These are phyloP conservation scores for Apostichopus parvimensis DNA, from an alignment of 35 echinoderm and acorn worm species.

Conservation along the genomic window DNA sequence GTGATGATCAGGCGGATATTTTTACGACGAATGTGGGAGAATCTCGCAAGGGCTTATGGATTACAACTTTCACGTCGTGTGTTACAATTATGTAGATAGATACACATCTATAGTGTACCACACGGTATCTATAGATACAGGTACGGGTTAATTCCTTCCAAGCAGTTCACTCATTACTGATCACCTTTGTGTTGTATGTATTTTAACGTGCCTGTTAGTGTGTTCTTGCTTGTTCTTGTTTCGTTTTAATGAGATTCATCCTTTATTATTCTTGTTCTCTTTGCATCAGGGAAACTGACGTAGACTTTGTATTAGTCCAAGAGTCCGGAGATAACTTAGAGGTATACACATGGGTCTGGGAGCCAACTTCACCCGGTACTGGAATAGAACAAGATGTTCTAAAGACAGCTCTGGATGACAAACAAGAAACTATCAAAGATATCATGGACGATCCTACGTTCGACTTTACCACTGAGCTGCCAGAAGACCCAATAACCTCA, in stretches of 20 bases:
- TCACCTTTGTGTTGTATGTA: no score
- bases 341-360: slow-evolving; percentile 54
- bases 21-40: no score
- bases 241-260: not conserved
- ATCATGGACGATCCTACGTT: slow-evolving; percentile 32
- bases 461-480: not conserved
- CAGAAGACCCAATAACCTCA: not conserved
- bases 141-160: no score
- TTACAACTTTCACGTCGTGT: no score
- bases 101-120: no score
- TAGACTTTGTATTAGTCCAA: slow-evolving; percentile 17
- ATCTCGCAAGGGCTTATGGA: no score
- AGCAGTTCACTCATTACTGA: no score
- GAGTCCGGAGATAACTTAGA: slow-evolving; percentile 24
- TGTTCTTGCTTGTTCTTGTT: not conserved
- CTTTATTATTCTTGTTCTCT: not conserved
- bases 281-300: slow-evolving; percentile 27
- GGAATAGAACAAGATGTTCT: slow-evolving; percentile 47
- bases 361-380: not conserved
- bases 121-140: no score
- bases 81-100: no score
- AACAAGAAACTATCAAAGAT: slow-evolving; percentile 8
- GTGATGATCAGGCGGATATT: no score
- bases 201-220: no score
- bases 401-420: slow-evolving; percentile 39